Evolutionary conservation across 2,797 vertebrate species (phyloP).

Genomic region (Scarus forsteni): DNA sequence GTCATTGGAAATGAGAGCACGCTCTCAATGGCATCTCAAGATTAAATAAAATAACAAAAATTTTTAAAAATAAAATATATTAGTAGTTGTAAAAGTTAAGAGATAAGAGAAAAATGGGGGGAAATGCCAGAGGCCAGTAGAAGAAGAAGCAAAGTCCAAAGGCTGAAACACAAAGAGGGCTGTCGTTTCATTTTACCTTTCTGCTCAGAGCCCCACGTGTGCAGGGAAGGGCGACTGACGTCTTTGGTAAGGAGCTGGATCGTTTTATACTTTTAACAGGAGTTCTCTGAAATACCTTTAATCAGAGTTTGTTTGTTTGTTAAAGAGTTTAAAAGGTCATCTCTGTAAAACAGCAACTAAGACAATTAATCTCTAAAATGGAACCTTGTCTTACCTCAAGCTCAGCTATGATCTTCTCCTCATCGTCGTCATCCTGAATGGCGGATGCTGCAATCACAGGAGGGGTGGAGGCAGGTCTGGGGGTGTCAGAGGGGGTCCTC

Average conservation of each 20-base stretch:
- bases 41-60: too few relatives aligned
- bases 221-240: constrained; percentile 45
- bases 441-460: constrained; percentile 92
- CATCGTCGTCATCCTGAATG: constrained; percentile 89
- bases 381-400: constrained; percentile 86
- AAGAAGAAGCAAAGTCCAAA: constrained; percentile 33
- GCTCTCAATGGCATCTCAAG: too few relatives aligned
- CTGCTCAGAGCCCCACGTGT: constrained; percentile 78
- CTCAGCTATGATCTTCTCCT: constrained; percentile 93
- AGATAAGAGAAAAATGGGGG: not conserved
- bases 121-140: not conserved
- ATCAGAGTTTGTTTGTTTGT: constrained; percentile 27
- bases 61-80: too few relatives aligned
- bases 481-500: constrained; percentile 89
- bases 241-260: constrained; percentile 56
- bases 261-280: constrained; percentile 69
- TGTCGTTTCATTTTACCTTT: constrained; percentile 87
- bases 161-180: constrained; percentile 16
- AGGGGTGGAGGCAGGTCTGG: constrained; percentile 92
- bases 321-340: not conserved
- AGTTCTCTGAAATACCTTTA: constrained; percentile 83
- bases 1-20: too few relatives aligned
- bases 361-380: rapidly evolving
- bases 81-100: constrained; percentile 15
- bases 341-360: not conserved